Evolutionary conservation across 2,888 invertebrate genomes (phyloP).

Genomic region (Dusona sp.): DNA sequence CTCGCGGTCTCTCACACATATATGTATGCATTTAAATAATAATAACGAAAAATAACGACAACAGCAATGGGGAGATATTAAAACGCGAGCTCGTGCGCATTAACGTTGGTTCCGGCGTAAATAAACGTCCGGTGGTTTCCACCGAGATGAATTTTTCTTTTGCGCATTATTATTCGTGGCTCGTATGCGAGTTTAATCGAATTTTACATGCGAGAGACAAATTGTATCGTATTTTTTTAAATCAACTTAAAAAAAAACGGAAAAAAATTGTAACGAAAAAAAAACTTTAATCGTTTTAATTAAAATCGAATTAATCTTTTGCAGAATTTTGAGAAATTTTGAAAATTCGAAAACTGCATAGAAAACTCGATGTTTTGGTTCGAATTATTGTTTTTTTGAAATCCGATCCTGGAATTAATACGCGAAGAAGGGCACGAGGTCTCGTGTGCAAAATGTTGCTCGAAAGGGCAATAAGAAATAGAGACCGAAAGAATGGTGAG

Average conservation of each 20-base stretch:
- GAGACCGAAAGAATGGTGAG: background rate
- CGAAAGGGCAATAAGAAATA: slow-evolving; percentile 18
- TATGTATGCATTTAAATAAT: slow-evolving; percentile 35
- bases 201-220: background rate
- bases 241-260: background rate
- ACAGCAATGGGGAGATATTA: background rate
- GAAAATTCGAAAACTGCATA: too few species aligned
- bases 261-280: too few species aligned
- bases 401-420: background rate
- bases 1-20: slow-evolving; percentile 61
- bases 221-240: background rate
- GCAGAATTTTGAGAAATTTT: too few species aligned
- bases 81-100: slow-evolving; percentile 29
- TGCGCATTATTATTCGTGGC: slow-evolving; percentile 11
- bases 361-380: background rate
- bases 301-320: too few species aligned
- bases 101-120: slow-evolving; percentile 14
- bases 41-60: slow-evolving; percentile 20
- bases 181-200: background rate
- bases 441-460: slow-evolving; percentile 20
- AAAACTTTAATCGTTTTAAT: too few species aligned
- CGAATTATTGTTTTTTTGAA: background rate
- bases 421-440: background rate
- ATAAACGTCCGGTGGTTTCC: slow-evolving; percentile 29
- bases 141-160: background rate